phyloP scores from a whole-genome alignment of 2,888 invertebrate genomes.

The Xestia sexstrigata region DNA sequence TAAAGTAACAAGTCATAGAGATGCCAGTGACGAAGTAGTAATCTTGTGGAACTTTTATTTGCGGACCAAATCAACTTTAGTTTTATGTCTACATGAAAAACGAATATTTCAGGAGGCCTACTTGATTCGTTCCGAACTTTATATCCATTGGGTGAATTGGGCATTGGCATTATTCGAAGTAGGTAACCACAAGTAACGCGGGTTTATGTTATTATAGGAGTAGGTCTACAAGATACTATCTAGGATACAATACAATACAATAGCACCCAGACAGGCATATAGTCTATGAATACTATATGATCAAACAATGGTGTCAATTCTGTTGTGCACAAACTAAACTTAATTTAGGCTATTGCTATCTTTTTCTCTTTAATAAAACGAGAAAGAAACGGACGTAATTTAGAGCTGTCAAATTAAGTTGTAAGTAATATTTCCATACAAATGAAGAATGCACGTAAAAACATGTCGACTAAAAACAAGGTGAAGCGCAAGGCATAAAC shows the following conservation, averaged over 20 bases:
- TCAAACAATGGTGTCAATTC: too few relatives aligned
- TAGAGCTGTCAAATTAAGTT: too few relatives aligned
- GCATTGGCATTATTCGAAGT: constrained; percentile 17
- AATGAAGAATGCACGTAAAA: too few relatives aligned
- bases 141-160: constrained; percentile 19
- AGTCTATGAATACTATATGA: constrained; percentile 32
- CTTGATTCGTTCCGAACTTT: constrained; percentile 28
- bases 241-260: constrained; percentile 12
- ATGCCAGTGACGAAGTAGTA: constrained; percentile 27
- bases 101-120: constrained; percentile 38
- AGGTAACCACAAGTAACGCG: constrained; percentile 19
- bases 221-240: not conserved
- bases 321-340: too few relatives aligned
- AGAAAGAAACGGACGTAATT: too few relatives aligned
- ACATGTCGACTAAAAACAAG: too few relatives aligned
- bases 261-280: constrained; percentile 9
- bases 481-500: too few relatives aligned
- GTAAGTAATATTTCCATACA: too few relatives aligned
- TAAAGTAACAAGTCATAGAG: constrained; percentile 26
- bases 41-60: constrained; percentile 44
- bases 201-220: constrained; percentile 17
- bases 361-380: too few relatives aligned
- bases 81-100: constrained; percentile 46
- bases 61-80: constrained; percentile 47
- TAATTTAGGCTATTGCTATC: too few relatives aligned